phyloP scores from a whole-genome alignment of 1,140 invertebrate species.

The Adelges cooleyi region DNA sequence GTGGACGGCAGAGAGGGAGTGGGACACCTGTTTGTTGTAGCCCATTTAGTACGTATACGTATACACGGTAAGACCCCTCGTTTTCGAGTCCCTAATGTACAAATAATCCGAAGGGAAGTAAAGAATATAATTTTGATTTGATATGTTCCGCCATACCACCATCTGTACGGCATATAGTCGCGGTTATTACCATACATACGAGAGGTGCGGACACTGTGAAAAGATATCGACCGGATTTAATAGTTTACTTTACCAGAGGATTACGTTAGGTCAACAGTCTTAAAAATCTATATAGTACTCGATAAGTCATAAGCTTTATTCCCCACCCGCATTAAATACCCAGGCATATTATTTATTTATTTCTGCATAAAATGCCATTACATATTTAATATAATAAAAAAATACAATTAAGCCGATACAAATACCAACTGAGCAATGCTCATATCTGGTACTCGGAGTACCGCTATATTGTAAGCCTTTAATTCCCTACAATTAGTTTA shows the following conservation, averaged over 20 bases:
- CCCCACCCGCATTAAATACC: too few species aligned
- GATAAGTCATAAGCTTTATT: too few species aligned
- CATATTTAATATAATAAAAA: too few species aligned
- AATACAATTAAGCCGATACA: too few species aligned
- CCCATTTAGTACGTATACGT: slow-evolving; percentile 10
- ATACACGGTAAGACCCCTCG: slow-evolving; percentile 5
- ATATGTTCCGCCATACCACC: background rate
- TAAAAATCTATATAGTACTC: too few species aligned
- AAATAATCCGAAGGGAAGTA: slow-evolving; percentile 17
- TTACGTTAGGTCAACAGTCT: background rate
- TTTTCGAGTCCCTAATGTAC: slow-evolving; percentile 23
- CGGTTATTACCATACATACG: background rate
- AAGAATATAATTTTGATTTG: slow-evolving; percentile 27
- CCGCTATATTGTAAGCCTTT: too few species aligned
- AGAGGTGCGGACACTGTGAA: background rate
- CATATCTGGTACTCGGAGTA: too few species aligned
- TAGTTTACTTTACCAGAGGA: background rate
- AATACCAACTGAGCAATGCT: too few species aligned
- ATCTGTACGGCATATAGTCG: background rate
- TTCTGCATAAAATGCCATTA: too few species aligned
- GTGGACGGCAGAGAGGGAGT: background rate
- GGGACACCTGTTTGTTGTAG: slow-evolving; percentile 28
- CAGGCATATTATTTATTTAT: too few species aligned
- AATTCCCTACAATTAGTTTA: too few species aligned
- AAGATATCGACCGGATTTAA: background rate